A percentile compares a stretch with the other conserved stretches of the same genome.
These are phyloP conservation scores for Cottus gobio DNA, from an alignment of 2,113 vertebrate genomes.

Conservation along the genomic window DNA sequence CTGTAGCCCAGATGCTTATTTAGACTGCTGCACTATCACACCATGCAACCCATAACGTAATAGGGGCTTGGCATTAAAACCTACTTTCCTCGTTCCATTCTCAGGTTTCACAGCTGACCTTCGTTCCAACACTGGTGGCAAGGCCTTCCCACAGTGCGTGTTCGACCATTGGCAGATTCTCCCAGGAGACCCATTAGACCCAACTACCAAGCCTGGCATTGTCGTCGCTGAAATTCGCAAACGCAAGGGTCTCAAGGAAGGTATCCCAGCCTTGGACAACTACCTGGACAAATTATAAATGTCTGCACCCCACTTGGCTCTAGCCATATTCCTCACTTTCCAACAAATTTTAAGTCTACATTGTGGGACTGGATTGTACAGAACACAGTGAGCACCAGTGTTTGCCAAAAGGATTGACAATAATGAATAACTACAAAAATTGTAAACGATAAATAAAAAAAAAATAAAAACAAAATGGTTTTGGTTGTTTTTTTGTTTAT, in stretches of 20 bases:
- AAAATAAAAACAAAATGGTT: slow-evolving; percentile 57
- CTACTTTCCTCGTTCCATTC: background rate
- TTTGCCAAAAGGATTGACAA: slow-evolving; percentile 78
- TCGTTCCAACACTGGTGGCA: slow-evolving; percentile 93
- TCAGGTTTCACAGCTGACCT: slow-evolving; percentile 95
- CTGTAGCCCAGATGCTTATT: background rate
- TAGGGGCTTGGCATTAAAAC: background rate
- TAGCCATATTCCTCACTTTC: slow-evolving; percentile 54
- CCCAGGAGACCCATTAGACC: slow-evolving; percentile 89
- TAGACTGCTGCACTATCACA: too few relatives aligned
- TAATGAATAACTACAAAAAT: slow-evolving; percentile 74
- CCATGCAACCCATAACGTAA: background rate
- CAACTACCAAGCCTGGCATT: slow-evolving; percentile 79
- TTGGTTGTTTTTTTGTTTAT: background rate
- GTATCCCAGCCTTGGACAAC: slow-evolving; percentile 92
- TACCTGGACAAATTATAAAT: slow-evolving; percentile 95
- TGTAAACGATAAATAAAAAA: slow-evolving; percentile 81
- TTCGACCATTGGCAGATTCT: slow-evolving; percentile 98
- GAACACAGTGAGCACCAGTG: slow-evolving; percentile 73
- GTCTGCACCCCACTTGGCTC: slow-evolving; percentile 26
- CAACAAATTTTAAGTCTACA: slow-evolving; percentile 45
- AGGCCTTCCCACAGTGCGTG: slow-evolving; percentile 97
- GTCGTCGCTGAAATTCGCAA: slow-evolving; percentile 91
- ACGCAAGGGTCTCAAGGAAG: slow-evolving; percentile 95
- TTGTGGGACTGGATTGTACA: slow-evolving; percentile 79